Evolutionary conservation across 2,888 invertebrate genomes (phyloP), one percentile per base, ranked within the genome.

Genomic region (Caenorhabditis becei): DNA sequence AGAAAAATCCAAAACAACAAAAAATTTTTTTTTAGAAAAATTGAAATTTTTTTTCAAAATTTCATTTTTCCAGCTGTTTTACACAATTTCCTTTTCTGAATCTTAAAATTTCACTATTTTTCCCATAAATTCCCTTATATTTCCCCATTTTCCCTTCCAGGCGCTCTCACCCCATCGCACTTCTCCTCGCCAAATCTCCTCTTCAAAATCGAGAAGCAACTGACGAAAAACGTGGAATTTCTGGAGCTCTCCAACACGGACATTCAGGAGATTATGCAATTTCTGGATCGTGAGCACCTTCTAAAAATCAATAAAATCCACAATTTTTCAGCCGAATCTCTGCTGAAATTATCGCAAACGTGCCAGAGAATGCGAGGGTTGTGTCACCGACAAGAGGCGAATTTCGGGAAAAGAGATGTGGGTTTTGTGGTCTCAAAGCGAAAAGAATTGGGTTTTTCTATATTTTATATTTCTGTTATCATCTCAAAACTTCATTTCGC

Each of bases 151-250:
- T 59, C 35, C 7, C 18, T 62, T 71, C 7, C 67, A 74, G 79
- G 82, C 47, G 78, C 78, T 8, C 74, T 77, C 18, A 67, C 77
- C 5, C 78, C 82, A 20, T 74, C 77, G 14, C 78, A 70, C 58
- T 82, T 74, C 35, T 82, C 82, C 24, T 72, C 82, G n/a, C 82
- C 82, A 7, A 78, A 82, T 18, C 51, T 82, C 7, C 54, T 82
- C 16, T 82, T 78, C n/a, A 63, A 74, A 51, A 58, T 61, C 20
- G 74, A 74, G 47, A 71, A 69, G 18, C 63, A 59, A 23, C 37
- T 51, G 7, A n/a, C 70, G 2, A 77, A 35, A 51, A 23, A 54
- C 7, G 32, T 51, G 2, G 59, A 67, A 32, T 67, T 77, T 16
- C 16, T 65, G 35, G 23, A 65, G 4, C 59, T 78, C 32, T 53